Evolutionary conservation across 2,888 invertebrate genomes (phyloP), one percentile per base, ranked within the genome.

Genomic region (Dryobota labecula): DNA sequence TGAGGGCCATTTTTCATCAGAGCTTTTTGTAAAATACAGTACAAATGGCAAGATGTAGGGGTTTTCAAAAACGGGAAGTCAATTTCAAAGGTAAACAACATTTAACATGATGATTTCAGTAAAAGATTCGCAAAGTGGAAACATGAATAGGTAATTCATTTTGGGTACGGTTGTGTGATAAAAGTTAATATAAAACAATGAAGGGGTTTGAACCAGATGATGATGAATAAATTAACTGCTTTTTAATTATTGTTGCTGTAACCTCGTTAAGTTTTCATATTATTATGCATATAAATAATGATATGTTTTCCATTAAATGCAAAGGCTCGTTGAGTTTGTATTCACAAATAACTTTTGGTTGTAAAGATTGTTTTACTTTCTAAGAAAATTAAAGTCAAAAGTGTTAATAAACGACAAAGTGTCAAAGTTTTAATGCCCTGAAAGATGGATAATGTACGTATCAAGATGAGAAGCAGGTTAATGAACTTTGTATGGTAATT

Each of bases 201-300:
- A 27, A 43, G 66, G 13, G 27, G 61, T 60, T 65, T 67, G 57
- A 67, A 70, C 60, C 72, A 74, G 62, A 68, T 76, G 83, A 69
- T 73, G 61, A 69, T 83, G 82, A 84, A 86, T 86, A 80, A 79
- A 83, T 84, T 80, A 82, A 78, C 61, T 77, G 54, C 72, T 83
- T 82, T 84, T 79, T 66, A 71, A 82, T 80, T 74, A 76, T 72
- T 83, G 33, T 71, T 69, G 43, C 51, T 70, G 43, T 77, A 73
- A 71, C 68, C 66, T 73, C 70, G 72, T 80, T 75, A 69, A 63
- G 47, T 62, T 73, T 76, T 65, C 70, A 78, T 68, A 45, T 38
- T 68, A 43, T 62, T n/a, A 8, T 56, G 8, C 13, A 20, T 41
- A 45, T 7, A 36, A 38, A 38, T 38, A 13, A 11, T 13, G 13